Base-by-base conservation (phyloP, 2,113 vertebrate genomes). In the Labrus mixtus region DNA sequence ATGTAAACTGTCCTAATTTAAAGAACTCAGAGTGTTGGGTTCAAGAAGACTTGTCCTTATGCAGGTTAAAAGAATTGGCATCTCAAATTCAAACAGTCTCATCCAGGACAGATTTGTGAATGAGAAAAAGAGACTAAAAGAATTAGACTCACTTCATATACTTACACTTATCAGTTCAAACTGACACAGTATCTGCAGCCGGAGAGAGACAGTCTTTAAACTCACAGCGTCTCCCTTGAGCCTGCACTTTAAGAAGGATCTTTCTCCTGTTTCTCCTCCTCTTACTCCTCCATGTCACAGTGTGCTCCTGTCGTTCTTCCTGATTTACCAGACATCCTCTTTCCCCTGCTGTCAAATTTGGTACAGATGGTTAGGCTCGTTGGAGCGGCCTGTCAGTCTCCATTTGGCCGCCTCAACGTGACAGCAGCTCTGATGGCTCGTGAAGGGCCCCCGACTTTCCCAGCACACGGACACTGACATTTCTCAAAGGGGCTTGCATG, bases 341-440 rank as follows among this genome's bases (percentile, higher is more conserved):
- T 92, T 87, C 78, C 94, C 94, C 95, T 94, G 93, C 95, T 96
- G 96, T 95, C 96, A 95, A 93, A 95, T 96, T 96, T 95, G 93
- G 93, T 95, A 94, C 96, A 96, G 95, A 95, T 95, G 95, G 95
- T 95, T 96, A 95, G 91, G 91, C 95, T 95, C 93, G 90, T 92
- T 83, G 85, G 94, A 96, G 94, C 78, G 93, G 94, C 93, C 95
- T 96, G 95, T 96, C 96, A 96, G 88, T 94, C 94, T 92, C 81
- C 82, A 96, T 97, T 95, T 95, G 91, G 65, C 91, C 79, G 20
- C 86, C 70, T 50, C 82, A 55, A 89, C 76, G 79, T 96, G 96
- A 96, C 96, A 96, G 95, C 91, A 11, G 90, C 87, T 83, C 94
- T 94, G 95, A 96, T 96, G 95, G 87, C 91, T 91, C 75, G 91